Evolutionary conservation across 1,140 invertebrate species (phyloP), one percentile per base, ranked within the genome.

Genomic region (Geopemphigus sp.): DNA sequence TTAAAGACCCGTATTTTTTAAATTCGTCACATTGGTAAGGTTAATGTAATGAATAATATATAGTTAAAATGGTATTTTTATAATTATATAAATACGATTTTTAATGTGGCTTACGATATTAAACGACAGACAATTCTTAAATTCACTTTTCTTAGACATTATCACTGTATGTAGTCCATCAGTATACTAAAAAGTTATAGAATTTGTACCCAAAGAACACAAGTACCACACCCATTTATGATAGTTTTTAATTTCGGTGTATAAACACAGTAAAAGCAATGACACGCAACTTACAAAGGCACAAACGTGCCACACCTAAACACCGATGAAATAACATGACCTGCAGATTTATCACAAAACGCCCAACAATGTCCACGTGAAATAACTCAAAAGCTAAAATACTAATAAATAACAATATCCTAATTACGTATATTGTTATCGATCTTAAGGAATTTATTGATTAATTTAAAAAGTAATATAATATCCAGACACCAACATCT

Each of bases 141-240:
- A 26, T 59, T 61, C 56, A 29, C 15, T 78, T 47, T 63, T 32
- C 11, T 17, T 19, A n/a, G 74, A 78, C 74, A 78, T 78, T 50
- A 47, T 63, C 39, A 15, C 57, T 24, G 56, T 47, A 14, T n/a
- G 57, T 14, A 11, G 22, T 4, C 15, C 0, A 63, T 47, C 22
- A 47, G 10, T 45, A 10, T 29, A 78, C 74, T 78, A 78, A 72
- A 70, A 54, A 26, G 73, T 39, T 0, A 19, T 6, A 10, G 15
- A 29, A 66, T 47, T n/a, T 66, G 15, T 15, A 17, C 14, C 45
- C 24, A 15, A 39, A 47, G 59, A 76, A 76, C n/a, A 76, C 53
- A 15, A 57, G 56, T 22, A 76, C 73, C 73, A 76, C 73, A 76
- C 73, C 73, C 73, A 56, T 57, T 76, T 76, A 74, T 68, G 66